phyloP scores from a whole-genome alignment of 2,888 invertebrate species.

The Imbricaverruca yamaguchii region DNA sequence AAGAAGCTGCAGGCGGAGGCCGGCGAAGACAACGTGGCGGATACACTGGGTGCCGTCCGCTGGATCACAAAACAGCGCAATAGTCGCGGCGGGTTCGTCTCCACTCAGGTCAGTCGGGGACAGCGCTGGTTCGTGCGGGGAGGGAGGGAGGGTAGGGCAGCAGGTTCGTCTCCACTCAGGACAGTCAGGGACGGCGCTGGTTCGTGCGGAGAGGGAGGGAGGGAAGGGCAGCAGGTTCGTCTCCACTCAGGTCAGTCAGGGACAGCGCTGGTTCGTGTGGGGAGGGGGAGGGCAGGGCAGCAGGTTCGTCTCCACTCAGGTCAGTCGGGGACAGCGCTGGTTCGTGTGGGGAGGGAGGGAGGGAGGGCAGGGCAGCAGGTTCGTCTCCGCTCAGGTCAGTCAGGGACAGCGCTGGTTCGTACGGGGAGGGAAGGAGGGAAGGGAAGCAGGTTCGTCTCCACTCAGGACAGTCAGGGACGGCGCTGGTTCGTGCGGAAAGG shows the following conservation, averaged over 20 bases:
- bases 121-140: too few species aligned
- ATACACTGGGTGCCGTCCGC: conserved; percentile 54
- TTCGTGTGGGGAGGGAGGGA: too few species aligned
- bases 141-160: too few species aligned
- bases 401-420: background rate
- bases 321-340: background rate
- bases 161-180: conserved; percentile 38
- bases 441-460: conserved; percentile 66
- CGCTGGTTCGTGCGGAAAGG: too few species aligned
- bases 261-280: too few species aligned
- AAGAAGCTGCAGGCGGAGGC: conserved; percentile 5
- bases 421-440: too few species aligned
- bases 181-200: background rate
- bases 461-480: conserved; percentile 24
- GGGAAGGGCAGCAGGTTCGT: conserved; percentile 63
- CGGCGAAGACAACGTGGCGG: conserved; percentile 32
- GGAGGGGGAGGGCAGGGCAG: conserved; percentile 45
- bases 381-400: conserved; percentile 47
- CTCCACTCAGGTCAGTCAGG: conserved; percentile 41
- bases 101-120: conserved; percentile 38
- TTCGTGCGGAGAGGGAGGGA: too few species aligned
- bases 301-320: conserved; percentile 55
- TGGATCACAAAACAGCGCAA: conserved; percentile 65
- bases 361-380: conserved; percentile 64
- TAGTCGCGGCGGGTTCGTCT: conserved; percentile 61